Conservation (phyloP, 2,113 vertebrate genomes). For the Xiphias gladius region DNA sequence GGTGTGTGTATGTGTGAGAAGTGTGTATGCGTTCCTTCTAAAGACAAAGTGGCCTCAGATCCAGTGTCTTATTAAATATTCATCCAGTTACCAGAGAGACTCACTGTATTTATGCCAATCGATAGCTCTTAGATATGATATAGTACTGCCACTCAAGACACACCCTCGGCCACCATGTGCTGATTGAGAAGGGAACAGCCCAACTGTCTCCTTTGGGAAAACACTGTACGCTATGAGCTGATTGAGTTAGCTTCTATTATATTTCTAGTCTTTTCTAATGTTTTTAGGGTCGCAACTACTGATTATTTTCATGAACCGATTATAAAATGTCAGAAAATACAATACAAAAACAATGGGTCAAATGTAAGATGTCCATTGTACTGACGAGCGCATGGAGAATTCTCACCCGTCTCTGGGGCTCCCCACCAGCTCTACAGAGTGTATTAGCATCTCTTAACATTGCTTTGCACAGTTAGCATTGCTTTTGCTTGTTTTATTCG, state of each 20-base stretch:
- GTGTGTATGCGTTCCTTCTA: constrained; percentile 40
- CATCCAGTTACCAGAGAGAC: constrained; percentile 84
- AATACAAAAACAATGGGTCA: too few relatives aligned
- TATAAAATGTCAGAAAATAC: constrained; percentile 22
- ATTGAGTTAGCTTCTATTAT: constrained; percentile 17
- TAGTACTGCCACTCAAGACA: constrained; percentile 75
- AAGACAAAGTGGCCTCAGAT: constrained; percentile 78
- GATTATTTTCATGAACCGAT: constrained; percentile 4
- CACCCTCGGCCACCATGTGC: constrained; percentile 69
- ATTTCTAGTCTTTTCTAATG: not conserved
- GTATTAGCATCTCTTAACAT: not conserved
- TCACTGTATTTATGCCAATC: constrained; percentile 86
- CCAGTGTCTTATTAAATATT: constrained; percentile 88
- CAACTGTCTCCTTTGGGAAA: constrained; percentile 49
- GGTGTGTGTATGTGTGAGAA: constrained; percentile 22
- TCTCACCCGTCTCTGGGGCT: not conserved
- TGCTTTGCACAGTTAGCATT: not conserved
- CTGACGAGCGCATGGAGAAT: not conserved
- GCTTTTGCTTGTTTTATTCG: not conserved
- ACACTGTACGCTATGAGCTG: constrained; percentile 24
- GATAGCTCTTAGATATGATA: constrained; percentile 90
- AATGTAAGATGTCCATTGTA: not conserved
- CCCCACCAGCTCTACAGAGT: not conserved
- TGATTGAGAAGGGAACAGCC: constrained; percentile 68
- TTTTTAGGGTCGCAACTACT: not conserved